Evolutionary conservation across 1,140 invertebrate genomes (phyloP), one percentile per base, ranked within the genome.

Genomic region (Coelopa frigida): DNA sequence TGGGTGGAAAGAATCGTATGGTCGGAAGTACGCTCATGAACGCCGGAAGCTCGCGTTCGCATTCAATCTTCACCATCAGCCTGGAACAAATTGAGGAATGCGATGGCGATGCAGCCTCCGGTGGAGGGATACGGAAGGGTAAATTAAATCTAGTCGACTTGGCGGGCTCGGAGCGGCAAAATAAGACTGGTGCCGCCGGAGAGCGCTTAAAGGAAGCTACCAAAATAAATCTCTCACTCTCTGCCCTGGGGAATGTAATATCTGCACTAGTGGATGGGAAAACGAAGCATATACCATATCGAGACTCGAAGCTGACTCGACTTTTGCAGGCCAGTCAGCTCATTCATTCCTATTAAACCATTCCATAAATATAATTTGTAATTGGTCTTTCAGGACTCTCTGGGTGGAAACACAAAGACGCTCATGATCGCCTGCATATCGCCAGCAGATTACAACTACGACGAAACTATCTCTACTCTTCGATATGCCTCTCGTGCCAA

Each of bases 21-120:
- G 84, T 88, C 29, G 88, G 85, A 1, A 79, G 89, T 2, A 96
- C 93, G 3, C 84, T 94, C 55, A 96, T 96, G 93, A 96, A 96
- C 67, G 82, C 85, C 0, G 86, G 88, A 47, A 92, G 87, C 22
- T 90, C 87, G 0, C 75, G 93, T 32, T 82, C 79, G 29, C 92
- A 96, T 68, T 90, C 89, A n/a, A 94, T 96, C 44, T 89, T 96
- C 61, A 91, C 86, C 0, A 81, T 96, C 43, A 83, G 82, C 35
- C 72, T 95, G 11, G 92, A 96, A 69, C 86, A 86, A 72, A 80
- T 86, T 59, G 59, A 63, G 12, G 73, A 22, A 72, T 73, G 49
- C 70, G 73, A 42, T 53, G 61, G 6, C 7, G 40, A 26, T 4
- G 20, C 12, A 5, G 14, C 44, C 18, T 7, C 33, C 3, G 41